Conservation (phyloP, 23 tunicate genomes). For the Diplosoma virens region DNA sequence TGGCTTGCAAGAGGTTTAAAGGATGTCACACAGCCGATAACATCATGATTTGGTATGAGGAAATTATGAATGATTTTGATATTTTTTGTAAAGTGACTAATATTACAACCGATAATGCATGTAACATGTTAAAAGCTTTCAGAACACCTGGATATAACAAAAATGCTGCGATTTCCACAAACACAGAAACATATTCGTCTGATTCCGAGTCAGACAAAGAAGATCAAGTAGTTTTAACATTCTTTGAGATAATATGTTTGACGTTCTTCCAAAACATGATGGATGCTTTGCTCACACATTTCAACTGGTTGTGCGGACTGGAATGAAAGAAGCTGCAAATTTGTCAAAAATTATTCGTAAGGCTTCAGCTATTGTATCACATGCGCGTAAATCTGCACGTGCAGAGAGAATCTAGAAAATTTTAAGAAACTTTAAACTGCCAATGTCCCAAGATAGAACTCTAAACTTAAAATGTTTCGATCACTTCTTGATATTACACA, state of each 20-base stretch:
- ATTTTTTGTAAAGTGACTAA: background rate
- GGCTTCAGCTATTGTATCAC: background rate
- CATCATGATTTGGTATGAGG: constrained; percentile 1
- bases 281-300: constrained; percentile 11
- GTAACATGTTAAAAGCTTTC: background rate
- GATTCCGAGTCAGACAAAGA: background rate
- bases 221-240: background rate
- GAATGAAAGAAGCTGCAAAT: constrained; percentile 2
- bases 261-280: background rate
- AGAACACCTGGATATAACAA: background rate
- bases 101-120: constrained; percentile 7
- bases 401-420: background rate
- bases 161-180: background rate
- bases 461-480: background rate
- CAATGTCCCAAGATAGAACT: background rate
- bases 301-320: background rate
- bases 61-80: background rate
- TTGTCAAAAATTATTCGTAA: background rate
- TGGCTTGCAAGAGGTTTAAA: constrained; percentile 4
- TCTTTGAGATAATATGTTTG: background rate
- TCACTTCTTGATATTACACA: background rate
- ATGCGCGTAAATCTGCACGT: background rate
- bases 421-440: background rate
- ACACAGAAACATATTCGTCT: background rate
- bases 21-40: constrained; percentile 7